Evolutionary conservation across 1,140 invertebrate species (phyloP), one percentile per base, ranked within the genome.

Genomic region (Cydia fagiglandana): DNA sequence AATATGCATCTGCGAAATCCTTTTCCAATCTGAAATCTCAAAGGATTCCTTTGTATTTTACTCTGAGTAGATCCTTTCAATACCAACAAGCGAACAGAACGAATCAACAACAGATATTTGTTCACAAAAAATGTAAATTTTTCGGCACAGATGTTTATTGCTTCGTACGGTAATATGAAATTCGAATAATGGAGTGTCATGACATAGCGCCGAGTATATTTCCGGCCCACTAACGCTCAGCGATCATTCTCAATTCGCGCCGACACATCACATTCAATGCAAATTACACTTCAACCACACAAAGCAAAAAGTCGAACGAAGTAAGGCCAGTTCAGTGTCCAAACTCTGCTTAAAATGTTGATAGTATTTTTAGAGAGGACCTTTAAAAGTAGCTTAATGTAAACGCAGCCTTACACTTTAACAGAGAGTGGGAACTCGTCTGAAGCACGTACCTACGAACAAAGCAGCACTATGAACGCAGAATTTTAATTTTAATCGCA

Each of bases 261-360:
- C 66, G 66, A 70, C 66, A 70, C 66, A 41, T 70, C 66, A 73
- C 77, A 83, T 82, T 82, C 76, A 78, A 82, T 80, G 79, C 79
- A 80, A 82, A 82, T 80, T 82, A 76, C 68, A 79, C 76, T 80
- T 53, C 30, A 76, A 61, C 74, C 20, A 61, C 56, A 24, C 7
- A 10, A 12, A 24, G 20, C 56, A 2, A 61, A 24, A 4, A 61
- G 56, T 53, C 50, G 2, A n/a, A 1, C 4, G 0, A 6, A 53
- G 50, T 53, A 53, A 53, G 15, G n/a, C 13, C 45, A 47, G 45
- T 47, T 47, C 6, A 17, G 5, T 17, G 6, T 53, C 50, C 15
- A 15, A 15, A 15, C 50, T 15, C n/a, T n/a, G n/a, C n/a, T n/a
- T n/a, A n/a, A n/a, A n/a, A n/a, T n/a, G n/a, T n/a, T n/a, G n/a